Conservation (phyloP, 2,888 invertebrate genomes). For the Callosobruchus maculatus region DNA sequence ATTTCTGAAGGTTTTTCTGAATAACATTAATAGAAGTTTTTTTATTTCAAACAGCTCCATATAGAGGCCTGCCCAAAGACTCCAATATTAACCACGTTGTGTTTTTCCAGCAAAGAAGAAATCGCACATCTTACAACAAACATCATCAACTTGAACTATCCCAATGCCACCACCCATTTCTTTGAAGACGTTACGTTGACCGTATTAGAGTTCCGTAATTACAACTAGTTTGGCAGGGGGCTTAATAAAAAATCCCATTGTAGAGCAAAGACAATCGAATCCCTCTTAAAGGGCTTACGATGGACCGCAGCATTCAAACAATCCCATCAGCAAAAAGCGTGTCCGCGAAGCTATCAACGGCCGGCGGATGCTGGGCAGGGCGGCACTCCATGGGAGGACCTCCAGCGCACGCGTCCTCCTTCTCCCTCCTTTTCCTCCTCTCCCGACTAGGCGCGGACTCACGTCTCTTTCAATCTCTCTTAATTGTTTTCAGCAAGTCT, state of each 20-base stretch:
- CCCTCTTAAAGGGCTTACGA: not conserved
- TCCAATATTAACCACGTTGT: no score
- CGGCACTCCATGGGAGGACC: not conserved
- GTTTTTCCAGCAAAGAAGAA: no score
- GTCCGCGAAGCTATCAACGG: not conserved
- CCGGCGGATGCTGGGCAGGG: not conserved
- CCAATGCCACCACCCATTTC: not conserved
- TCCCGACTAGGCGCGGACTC: not conserved
- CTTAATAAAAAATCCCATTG: not conserved
- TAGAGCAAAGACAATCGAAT: not conserved
- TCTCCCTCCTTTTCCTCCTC: not conserved
- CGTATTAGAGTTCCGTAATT: not conserved
- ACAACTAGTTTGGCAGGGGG: not conserved
- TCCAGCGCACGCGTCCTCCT: not conserved
- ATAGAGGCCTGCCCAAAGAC: no score
- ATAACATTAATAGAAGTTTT: no score
- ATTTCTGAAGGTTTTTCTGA: no score
- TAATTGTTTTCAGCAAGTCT: no score
- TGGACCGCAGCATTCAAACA: not conserved
- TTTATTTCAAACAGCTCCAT: no score
- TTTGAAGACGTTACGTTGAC: not conserved
- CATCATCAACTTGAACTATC: not conserved
- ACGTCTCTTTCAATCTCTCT: no score
- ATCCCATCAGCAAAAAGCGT: not conserved
- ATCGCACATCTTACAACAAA: no score